These are phyloP conservation scores for Aldabrachelys gigantea DNA, from an alignment of 2,113 vertebrate genomes.

Conservation along the genomic window DNA sequence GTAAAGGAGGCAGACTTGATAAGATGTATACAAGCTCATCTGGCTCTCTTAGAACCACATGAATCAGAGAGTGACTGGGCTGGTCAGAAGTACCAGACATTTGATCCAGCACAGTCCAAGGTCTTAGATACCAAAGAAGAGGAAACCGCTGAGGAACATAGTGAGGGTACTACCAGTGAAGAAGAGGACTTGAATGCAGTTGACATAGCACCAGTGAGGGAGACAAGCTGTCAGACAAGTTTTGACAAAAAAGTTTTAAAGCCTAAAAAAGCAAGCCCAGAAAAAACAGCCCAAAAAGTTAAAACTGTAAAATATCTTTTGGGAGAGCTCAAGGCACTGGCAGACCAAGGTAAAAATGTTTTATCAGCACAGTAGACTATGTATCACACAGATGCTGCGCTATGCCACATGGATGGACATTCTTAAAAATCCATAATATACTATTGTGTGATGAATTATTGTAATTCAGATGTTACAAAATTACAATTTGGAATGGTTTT, in stretches of 20 bases:
- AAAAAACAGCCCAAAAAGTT: constrained; percentile 75
- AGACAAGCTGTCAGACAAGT: constrained; percentile 71
- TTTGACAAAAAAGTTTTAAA: constrained; percentile 63
- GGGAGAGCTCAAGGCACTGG: constrained; percentile 85
- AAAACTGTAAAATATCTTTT: constrained; percentile 82
- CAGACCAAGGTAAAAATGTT: constrained; percentile 82
- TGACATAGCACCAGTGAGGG: constrained; percentile 74
- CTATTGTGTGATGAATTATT: not conserved
- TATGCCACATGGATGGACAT: rapidly evolving
- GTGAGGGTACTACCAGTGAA: constrained; percentile 59
- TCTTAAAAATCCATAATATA: not conserved
- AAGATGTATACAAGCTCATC: constrained; percentile 73
- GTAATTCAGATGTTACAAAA: not conserved
- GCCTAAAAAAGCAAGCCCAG: constrained; percentile 62
- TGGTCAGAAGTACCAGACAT: not conserved
- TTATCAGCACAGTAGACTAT: not conserved
- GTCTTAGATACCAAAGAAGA: constrained; percentile 44
- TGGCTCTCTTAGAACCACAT: constrained; percentile 68
- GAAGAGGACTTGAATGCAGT: constrained; percentile 68
- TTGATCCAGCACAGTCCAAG: not conserved
- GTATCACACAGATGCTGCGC: not conserved
- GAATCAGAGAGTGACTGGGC: not conserved
- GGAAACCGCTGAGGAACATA: constrained; percentile 51
- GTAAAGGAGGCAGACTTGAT: constrained; percentile 72
- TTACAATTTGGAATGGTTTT: not conserved